Evolutionary conservation across 2,888 invertebrate genomes (phyloP), one percentile per base, ranked within the genome.

Genomic region (Campoplex capitator): DNA sequence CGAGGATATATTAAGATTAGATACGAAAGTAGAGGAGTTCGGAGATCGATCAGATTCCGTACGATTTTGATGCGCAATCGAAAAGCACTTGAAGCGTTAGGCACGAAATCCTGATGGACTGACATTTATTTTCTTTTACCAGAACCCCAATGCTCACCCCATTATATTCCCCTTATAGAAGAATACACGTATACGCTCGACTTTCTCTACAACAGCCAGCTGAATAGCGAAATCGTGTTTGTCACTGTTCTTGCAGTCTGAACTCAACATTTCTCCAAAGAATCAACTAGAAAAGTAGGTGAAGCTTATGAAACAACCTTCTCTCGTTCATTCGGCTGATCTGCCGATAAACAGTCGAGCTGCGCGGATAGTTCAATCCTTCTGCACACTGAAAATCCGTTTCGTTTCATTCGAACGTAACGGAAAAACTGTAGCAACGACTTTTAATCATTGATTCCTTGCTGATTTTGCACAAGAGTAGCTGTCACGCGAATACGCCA

Each of bases 381-480:
- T 16, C 18, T 51, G 18, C 38, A 4, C 4, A 18, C 51, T 51
- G 18, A 51, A 4, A 51, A 0, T 51, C 18, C 0, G 0, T 6
- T n/a, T 18, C 51, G 51, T n/a, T 18, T 51, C 51, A 16, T 62
- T 32, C 6, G 62, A 62, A 62, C 2, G 16, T 32, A 7, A 3
- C 0, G 32, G 4, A 62, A 58, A 58, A 58, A 11, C 4, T 58
- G 32, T 9, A 58, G 11, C 28, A 56, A 74, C 32, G 62, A 56
- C 51, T 75, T 56, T 79, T 65, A 71, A 75, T 80, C 65, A 76
- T 70, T 74, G 28, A 54, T 51, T 70, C 56, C 48, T 48, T 73
- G 18, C 45, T 58, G 51, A 67, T 68, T 73, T 74, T 48, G 8
- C 32, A 23, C 51, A 13, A 56, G 8, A 70, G 48, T 32, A 45